Evolutionary conservation across 2,888 invertebrate genomes (phyloP).

Genomic region (Ochropacha duplaris): DNA sequence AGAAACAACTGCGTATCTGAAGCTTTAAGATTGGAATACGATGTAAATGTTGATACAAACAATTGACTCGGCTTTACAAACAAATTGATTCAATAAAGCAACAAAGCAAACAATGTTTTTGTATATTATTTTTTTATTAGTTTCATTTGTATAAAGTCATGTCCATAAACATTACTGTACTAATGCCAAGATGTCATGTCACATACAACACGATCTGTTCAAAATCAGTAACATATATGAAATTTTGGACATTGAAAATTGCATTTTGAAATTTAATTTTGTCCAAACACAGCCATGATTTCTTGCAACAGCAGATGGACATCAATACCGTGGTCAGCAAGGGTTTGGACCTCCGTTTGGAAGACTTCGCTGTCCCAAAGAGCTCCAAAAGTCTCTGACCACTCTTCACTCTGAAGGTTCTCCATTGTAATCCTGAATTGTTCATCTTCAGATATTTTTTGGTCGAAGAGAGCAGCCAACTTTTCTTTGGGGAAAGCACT

Average conservation of each 20-base stretch:
- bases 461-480: conserved; percentile 54
- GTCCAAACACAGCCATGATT: conserved; percentile 58
- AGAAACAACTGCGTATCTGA: conserved; percentile 9
- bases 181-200: not conserved
- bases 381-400: conserved; percentile 43
- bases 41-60: conserved; percentile 10
- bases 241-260: not conserved
- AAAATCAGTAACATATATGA: too few species aligned
- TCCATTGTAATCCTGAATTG: conserved; percentile 58
- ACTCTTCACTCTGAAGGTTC: conserved; percentile 59
- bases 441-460: conserved; percentile 59
- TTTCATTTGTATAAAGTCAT: not conserved
- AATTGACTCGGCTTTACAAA: conserved; percentile 7
- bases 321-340: conserved; percentile 56
- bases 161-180: not conserved
- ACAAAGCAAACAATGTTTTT: not conserved
- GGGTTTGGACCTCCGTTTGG: conserved; percentile 44
- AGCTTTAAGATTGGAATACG: conserved; percentile 10
- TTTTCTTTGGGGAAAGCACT: conserved; percentile 52
- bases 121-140: not conserved
- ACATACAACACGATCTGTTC: too few species aligned
- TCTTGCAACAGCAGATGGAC: conserved; percentile 39
- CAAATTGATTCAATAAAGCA: conserved; percentile 3
- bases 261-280: conserved; percentile 28
- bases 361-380: conserved; percentile 57